Evolutionary conservation across 1,140 invertebrate genomes (phyloP), one percentile per base, ranked within the genome.

Genomic region (Latrodectus geometricus): DNA sequence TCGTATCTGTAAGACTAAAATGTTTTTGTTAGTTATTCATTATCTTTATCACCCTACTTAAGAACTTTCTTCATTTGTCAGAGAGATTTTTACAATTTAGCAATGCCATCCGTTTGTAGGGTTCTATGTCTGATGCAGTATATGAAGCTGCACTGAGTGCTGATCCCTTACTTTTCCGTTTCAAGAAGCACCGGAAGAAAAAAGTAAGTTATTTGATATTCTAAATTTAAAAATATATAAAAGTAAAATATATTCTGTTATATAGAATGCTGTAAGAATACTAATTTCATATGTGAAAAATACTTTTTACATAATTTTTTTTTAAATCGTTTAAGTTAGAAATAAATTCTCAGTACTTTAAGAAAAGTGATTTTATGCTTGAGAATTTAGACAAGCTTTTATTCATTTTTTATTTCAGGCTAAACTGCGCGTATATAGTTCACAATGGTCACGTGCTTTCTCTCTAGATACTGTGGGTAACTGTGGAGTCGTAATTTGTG

Each of bases 391-490:
- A 70, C 9, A 35, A 48, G 14, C n/a, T n/a, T 17, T 7, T 68
- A 3, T 15, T 0, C 15, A 48, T 76, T 50, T 74, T 76, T 20
- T 35, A n/a, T 80, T 82, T 15, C n/a, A 88, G 88, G 91, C 94
- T 9, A 93, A 94, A 89, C 89, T 95, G 15, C 92, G 93, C 88
- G 94, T 95, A 20, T 94, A 95, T 89, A 93, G 95, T 68, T 95
- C 94, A 0, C 94, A 93, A 74, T 95, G 95, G 94, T 95, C 95
- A 4, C 92, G 93, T 84, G 93, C 94, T 7, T 95, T 95, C 90
- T 94, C 93, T 56, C 89, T 95, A 35, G 94, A 95, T 89, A 94
- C 94, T 9, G 93, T 92, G 23, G 89, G 89, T 11, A 89, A 82
- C 65, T 84, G 78, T 82, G 95, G 95, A 17, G 91, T 95, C 56